Evolutionary conservation across 2,113 vertebrate species (phyloP), one percentile per base, ranked within the genome.

Genomic region (Nothoprocta pentlandii): DNA sequence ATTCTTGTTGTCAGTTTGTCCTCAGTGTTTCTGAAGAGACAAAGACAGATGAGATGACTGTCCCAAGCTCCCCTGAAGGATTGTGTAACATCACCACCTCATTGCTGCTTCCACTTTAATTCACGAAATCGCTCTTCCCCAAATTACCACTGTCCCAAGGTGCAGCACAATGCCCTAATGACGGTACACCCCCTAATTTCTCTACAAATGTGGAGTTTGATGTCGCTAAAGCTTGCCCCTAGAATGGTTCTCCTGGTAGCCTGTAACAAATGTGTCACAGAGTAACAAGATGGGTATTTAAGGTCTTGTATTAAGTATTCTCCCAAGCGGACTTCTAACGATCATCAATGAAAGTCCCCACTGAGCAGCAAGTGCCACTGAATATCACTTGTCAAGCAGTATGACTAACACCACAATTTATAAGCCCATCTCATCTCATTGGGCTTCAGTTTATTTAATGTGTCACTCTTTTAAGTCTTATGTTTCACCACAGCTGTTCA

Each of bases 401-500:
- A n/a, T 96, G 93, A 96, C 92, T 96, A 96, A 94, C n/a, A 41
- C 51, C 73, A 53, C 62, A 89, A 82, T 95, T 96, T 96, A 93
- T 96, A 93, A 85, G 77, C 94, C 91, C 42, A 67, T 89, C 92
- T 93, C 90, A 86, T 89, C 95, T 96, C 80, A 81, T 91, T 87
- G 80, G 92, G 91, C 87, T 96, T 71, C 73, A 44, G 66, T 96
- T 97, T 96, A 95, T 96, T 95, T 95, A 94, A 70, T 82, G 82
- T 97, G 68, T 97, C 96, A 96, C 68, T 93, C 88, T 73, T 22
- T 87, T 85, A 91, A 92, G 96, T 96, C 89, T 98, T 97, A 94
- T 21, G 61, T 98, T 97, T 97, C 97, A 97, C 93, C 84, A 73
- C 97, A 97, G 97, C 97, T 98, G 95, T 96, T 97, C 58, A 1